These are phyloP conservation scores for Cyphomyrmex costatus DNA, from an alignment of 1,140 invertebrate genomes.

Conservation along the genomic window DNA sequence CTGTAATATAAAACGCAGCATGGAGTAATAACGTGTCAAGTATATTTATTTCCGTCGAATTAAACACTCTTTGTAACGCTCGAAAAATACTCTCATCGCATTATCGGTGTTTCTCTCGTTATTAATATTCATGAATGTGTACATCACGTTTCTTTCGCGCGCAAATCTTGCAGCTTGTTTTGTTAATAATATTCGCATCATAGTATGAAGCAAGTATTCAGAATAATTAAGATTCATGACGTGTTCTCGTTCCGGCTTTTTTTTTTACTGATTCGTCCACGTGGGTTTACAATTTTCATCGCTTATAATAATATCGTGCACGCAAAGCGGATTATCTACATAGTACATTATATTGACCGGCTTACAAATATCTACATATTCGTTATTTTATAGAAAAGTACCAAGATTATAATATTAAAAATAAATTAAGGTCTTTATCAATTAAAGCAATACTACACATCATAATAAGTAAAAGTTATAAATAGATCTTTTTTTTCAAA, in stretches of 20 bases:
- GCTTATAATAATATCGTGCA: constrained; percentile 27
- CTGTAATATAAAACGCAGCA: not conserved
- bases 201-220: constrained; percentile 7
- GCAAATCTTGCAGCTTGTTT: constrained; percentile 16
- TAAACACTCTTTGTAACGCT: constrained; percentile 8
- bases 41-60: constrained; percentile 33
- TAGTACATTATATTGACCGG: not conserved
- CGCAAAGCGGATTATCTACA: constrained; percentile 30
- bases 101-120: not conserved
- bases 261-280: not conserved
- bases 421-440: not conserved
- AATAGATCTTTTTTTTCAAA: constrained; percentile 12
- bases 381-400: constrained; percentile 7
- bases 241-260: too few relatives aligned
- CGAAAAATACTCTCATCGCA: not conserved
- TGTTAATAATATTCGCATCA: constrained; percentile 45
- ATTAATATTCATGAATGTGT: constrained; percentile 47
- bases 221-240: constrained; percentile 41
- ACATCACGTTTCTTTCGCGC: not conserved
- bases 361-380: not conserved
- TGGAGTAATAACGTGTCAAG: not conserved
- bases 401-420: not conserved
- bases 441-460: too few relatives aligned
- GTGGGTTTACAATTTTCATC: constrained; percentile 33
- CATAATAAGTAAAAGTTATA: not conserved